These are phyloP conservation scores for Ridgeia piscesae DNA, from an alignment of 1,140 invertebrate genomes.

Conservation along the genomic window DNA sequence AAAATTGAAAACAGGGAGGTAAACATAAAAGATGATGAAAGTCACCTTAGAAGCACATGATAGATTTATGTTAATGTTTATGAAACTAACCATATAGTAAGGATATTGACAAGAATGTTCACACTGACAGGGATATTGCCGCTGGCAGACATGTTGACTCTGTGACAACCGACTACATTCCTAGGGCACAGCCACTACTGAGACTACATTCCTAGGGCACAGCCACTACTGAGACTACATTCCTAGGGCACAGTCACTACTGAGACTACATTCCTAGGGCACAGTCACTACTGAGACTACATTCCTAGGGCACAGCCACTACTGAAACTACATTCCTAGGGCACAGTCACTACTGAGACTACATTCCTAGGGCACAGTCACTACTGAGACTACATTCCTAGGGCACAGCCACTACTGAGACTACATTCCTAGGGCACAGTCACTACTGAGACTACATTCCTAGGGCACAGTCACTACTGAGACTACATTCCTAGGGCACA, in stretches of 20 bases:
- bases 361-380: not conserved
- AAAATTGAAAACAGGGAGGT: not conserved
- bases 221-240: constrained; percentile 12
- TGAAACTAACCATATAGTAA: no score
- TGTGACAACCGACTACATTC: not conserved
- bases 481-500: constrained; percentile 22
- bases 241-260: not conserved
- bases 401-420: not conserved
- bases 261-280: constrained; percentile 17
- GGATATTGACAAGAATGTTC: no score
- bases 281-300: constrained; percentile 15
- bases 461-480: not conserved
- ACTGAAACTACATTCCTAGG: constrained; percentile 16
- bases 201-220: constrained; percentile 21
- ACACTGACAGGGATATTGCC: no score
- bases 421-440: constrained; percentile 22
- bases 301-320: not conserved
- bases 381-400: constrained; percentile 15
- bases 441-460: constrained; percentile 14
- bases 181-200: not conserved
- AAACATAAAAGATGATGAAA: not conserved
- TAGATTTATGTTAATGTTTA: no score
- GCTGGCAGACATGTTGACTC: not conserved
- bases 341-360: constrained; percentile 12
- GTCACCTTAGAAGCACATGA: not conserved